Percentiles rank a stretch among this genome's conserved stretches.
These are phyloP conservation scores for Propithecus perrieri DNA, from an alignment of 2,797 vertebrate species.

Conservation along the genomic window DNA sequence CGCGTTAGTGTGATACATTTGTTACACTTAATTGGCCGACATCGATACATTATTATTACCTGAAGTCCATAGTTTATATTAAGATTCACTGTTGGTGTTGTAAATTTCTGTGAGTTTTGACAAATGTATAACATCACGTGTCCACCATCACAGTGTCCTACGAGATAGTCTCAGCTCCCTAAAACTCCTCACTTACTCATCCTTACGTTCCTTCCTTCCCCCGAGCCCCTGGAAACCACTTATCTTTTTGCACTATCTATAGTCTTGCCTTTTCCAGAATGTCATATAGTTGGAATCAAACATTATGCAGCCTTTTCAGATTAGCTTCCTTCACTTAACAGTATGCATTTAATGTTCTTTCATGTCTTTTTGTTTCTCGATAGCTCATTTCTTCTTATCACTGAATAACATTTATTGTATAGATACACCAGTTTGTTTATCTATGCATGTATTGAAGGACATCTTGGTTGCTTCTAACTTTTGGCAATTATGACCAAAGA, in stretches of 20 bases:
- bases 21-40: neutral
- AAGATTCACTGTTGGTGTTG: neutral
- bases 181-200: neutral
- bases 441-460: neutral
- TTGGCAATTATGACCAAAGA: neutral
- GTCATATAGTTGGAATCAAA: neutral
- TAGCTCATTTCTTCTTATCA: neutral
- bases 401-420: neutral
- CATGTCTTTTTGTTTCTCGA: neutral
- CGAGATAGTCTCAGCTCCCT: neutral
- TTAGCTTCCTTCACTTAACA: neutral
- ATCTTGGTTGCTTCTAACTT: neutral
- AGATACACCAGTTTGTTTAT: neutral
- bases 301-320: neutral
- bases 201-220: neutral
- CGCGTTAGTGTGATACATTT: neutral
- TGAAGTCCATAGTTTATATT: neutral
- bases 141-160: neutral
- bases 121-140: accelerated
- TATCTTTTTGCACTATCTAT: neutral
- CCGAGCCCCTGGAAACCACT: too few relatives aligned
- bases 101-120: neutral
- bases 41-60: neutral
- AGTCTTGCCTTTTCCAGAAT: neutral
- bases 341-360: neutral